These are phyloP conservation scores for Lepidochitona cinerea DNA, from an alignment of 2,888 invertebrate genomes.

Conservation along the genomic window DNA sequence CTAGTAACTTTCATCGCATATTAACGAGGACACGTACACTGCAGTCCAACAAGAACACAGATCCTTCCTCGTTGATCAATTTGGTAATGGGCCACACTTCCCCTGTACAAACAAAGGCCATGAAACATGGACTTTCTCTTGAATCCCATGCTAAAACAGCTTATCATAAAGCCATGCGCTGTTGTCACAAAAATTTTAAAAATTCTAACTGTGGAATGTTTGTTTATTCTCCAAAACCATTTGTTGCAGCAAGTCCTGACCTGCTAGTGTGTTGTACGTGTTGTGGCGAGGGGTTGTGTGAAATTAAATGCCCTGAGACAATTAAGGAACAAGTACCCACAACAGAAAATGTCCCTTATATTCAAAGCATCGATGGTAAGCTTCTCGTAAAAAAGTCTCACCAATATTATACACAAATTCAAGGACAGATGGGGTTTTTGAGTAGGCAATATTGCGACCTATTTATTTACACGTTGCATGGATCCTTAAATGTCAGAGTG, in stretches of 20 bases:
- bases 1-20: not conserved
- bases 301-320: not conserved
- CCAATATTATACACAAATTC: constrained; percentile 13
- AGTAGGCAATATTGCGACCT: constrained; percentile 6
- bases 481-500: not conserved
- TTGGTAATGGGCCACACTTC: constrained; percentile 11
- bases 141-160: constrained; percentile 19
- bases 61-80: not conserved
- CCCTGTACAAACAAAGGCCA: constrained; percentile 14
- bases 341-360: not conserved
- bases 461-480: constrained; percentile 8
- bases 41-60: not conserved
- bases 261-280: constrained; percentile 21
- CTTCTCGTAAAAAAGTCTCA: not conserved
- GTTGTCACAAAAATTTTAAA: constrained; percentile 19
- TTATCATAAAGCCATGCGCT: constrained; percentile 13
- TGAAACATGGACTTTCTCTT: constrained; percentile 28
- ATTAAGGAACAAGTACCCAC: not conserved
- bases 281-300: constrained; percentile 19
- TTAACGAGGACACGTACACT: not conserved
- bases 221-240: constrained; percentile 6
- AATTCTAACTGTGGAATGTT: constrained; percentile 13
- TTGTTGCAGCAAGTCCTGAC: constrained; percentile 25
- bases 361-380: not conserved
- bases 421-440: constrained; percentile 11